Evolutionary conservation across 2,113 vertebrate genomes (phyloP).

Genomic region (Cervus canadensis): DNA sequence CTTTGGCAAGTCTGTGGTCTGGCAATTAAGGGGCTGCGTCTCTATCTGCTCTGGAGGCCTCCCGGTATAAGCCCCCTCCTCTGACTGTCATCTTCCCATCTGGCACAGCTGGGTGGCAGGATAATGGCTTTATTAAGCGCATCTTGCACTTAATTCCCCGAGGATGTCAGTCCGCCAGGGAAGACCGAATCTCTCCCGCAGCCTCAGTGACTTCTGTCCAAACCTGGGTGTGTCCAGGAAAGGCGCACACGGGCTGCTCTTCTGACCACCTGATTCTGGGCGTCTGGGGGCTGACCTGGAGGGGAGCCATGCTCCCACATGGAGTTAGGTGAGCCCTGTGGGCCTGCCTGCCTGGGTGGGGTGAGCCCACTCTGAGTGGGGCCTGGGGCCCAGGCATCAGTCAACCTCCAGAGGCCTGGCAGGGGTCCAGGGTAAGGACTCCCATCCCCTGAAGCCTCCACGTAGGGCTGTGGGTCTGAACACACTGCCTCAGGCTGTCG

Average conservation of each 20-base stretch:
- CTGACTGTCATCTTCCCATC: conserved; percentile 34
- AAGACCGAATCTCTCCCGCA: conserved; percentile 43
- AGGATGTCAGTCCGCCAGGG: conserved; percentile 71
- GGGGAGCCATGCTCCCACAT: too few species aligned
- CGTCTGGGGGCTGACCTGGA: not conserved
- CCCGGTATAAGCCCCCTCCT: conserved; percentile 66
- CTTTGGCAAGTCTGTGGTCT: conserved; percentile 62
- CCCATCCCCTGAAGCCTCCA: not conserved
- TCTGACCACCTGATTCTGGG: too few species aligned
- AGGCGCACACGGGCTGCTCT: not conserved
- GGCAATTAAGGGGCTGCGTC: conserved; percentile 75
- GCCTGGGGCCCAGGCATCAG: not conserved
- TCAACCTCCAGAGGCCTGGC: not conserved
- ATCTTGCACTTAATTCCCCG: conserved; percentile 74
- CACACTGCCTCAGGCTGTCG: too few species aligned
- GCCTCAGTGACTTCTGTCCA: conserved; percentile 65
- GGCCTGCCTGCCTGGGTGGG: too few species aligned
- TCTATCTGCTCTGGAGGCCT: conserved; percentile 69
- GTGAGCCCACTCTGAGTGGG: not conserved
- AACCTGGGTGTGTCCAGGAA: conserved; percentile 46
- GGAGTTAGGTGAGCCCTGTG: not conserved
- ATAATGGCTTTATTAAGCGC: conserved; percentile 79
- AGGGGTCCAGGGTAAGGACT: not conserved
- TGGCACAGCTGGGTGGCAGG: conserved; percentile 77
- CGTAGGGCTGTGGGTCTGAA: not conserved